Conservation (phyloP, 2,113 vertebrate species). For the Pantherophis guttatus region DNA sequence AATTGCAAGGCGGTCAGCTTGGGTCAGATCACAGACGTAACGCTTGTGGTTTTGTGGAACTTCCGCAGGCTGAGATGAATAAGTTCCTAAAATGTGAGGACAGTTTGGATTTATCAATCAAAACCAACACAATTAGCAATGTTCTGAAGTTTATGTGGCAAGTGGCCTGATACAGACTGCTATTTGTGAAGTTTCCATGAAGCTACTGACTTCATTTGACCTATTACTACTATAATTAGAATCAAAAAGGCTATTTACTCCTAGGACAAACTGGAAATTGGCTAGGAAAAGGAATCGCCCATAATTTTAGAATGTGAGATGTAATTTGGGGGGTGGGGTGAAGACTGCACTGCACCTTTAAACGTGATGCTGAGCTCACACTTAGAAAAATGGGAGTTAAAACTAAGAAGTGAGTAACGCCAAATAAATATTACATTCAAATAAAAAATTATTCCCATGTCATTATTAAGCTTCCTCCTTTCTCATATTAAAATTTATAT, state of each 20-base stretch:
- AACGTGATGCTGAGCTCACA: not conserved
- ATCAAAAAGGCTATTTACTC: not conserved
- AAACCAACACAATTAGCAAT: not conserved
- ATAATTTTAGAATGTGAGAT: not conserved
- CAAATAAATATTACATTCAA: not conserved
- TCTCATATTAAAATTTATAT: not conserved
- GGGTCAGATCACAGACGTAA: slow-evolving; percentile 88
- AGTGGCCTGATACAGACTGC: not conserved
- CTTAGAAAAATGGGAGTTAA: not conserved
- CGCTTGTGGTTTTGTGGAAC: slow-evolving; percentile 92
- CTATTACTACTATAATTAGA: not conserved
- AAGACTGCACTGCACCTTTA: not conserved
- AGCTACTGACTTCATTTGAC: not conserved
- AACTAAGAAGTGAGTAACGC: not conserved
- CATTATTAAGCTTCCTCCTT: not conserved
- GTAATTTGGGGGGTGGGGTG: not conserved
- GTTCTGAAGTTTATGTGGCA: not conserved
- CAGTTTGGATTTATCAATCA: slow-evolving; percentile 28
- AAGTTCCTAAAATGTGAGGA: slow-evolving; percentile 75
- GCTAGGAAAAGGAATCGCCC: not conserved
- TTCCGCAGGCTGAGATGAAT: slow-evolving; percentile 78
- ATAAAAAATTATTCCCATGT: not conserved
- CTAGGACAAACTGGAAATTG: not conserved
- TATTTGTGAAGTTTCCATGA: not conserved
- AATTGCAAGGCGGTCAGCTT: slow-evolving; percentile 89